Base-by-base conservation (phyloP, 2,797 vertebrate species). In the Gymnothorax javanicus region DNA sequence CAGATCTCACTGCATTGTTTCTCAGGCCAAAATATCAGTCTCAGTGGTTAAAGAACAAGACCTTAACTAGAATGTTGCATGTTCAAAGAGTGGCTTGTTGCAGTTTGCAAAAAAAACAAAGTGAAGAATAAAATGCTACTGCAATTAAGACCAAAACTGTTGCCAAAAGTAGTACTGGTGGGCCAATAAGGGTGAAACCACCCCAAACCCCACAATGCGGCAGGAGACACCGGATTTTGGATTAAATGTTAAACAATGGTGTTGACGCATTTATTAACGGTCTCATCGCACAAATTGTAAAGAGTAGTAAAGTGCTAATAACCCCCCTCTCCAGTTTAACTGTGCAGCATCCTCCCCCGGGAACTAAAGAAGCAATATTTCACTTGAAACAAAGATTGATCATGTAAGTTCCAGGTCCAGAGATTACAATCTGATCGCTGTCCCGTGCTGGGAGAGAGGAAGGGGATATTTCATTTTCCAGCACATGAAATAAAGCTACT, bases 401-500 rank as follows among this genome's bases (percentile, higher is more conserved):
- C 62, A 23, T 64, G 20, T 64, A 69, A 25, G n/a, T 25, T 69
- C 54, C 67, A 17, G 54, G 20, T n/a, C 64, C 6, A n/a, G 64
- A 73, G 64, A 71, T 25, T 25, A 9, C 56, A 52, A 17, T 15
- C 13, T 43, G 33, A 7, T 71, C 64, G 50, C 56, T 60, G 27
- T 1, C 43, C 56, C 23, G 50, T 20, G 50, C 60, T 79, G 9
- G 54, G 50, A 69, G 60, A 54, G 84, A 23, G 20, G 52, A 84
- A n/a, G 43, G 75, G 58, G 50, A 60, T 27, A 67, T 54, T 33
- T 20, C 5, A 12, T 67, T 52, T 58, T 85, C 25, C n/a, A 50
- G 25, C 52, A 17, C 75, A 69, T 69, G 25, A 69, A 69, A 79
- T 33, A 84, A 25, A 20, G 57, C 87, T 62, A 62, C 62, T 62